Evolutionary conservation across 2,888 invertebrate species (phyloP).

Genomic region (Amiota minor): DNA sequence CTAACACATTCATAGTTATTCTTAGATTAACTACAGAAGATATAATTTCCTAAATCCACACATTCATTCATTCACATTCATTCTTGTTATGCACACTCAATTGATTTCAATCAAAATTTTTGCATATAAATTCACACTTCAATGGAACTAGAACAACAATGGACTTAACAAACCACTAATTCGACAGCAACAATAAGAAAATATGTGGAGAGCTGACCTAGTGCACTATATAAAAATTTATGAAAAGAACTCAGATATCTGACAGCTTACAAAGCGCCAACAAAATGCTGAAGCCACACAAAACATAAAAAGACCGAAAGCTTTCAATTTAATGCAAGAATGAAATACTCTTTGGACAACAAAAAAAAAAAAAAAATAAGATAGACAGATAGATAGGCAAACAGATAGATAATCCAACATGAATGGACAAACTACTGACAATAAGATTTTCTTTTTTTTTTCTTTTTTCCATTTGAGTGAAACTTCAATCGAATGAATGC

Average conservation of each 20-base stretch:
- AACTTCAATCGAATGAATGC: conserved; percentile 30
- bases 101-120: conserved; percentile 19
- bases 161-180: not conserved
- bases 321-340: not conserved
- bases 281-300: conserved; percentile 1
- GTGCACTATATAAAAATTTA: conserved; percentile 20
- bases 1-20: no score
- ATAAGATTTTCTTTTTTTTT: conserved; percentile 40
- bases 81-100: conserved; percentile 5
- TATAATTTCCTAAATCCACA: no score
- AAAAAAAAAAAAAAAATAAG: not conserved
- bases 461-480: conserved; percentile 35
- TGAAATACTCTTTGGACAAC: not conserved
- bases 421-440: conserved; percentile 45
- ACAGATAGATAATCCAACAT: not conserved
- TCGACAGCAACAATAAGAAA: not conserved
- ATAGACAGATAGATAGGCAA: not conserved
- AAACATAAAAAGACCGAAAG: not conserved
- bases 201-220: conserved; percentile 7
- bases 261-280: conserved; percentile 20
- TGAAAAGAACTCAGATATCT: conserved; percentile 21
- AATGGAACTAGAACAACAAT: conserved; percentile 1
- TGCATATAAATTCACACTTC: conserved; percentile 15
- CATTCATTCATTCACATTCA: no score
- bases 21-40: no score